phyloP scores from a whole-genome alignment of 2,888 invertebrate genomes.

The Drosophila tanythrix region DNA sequence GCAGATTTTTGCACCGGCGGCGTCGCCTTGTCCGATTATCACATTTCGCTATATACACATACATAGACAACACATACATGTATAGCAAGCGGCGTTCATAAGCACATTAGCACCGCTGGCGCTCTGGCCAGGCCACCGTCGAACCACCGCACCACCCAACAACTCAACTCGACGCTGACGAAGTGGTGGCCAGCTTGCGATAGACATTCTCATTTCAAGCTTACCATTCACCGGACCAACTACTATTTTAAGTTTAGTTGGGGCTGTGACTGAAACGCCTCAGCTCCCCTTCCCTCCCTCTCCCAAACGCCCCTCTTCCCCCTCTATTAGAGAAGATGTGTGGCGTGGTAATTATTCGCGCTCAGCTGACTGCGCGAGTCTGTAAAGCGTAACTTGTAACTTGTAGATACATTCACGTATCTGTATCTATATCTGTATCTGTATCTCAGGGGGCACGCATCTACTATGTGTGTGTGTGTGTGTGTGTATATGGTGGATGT shows the following conservation, averaged over 20 bases:
- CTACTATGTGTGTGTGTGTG: constrained; percentile 41
- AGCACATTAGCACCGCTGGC: constrained; percentile 78
- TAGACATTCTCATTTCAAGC: constrained; percentile 63
- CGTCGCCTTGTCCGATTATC: constrained; percentile 64
- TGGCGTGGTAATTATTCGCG: constrained; percentile 82
- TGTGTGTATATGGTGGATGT: constrained; percentile 44
- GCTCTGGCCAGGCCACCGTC: constrained; percentile 49
- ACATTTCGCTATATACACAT: constrained; percentile 57
- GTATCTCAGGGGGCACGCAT: constrained; percentile 63
- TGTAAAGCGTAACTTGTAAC: constrained; percentile 80
- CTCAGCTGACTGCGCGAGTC: constrained; percentile 80
- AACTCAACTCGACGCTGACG: constrained; percentile 6
- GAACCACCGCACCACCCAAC: constrained; percentile 31
- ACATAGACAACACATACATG: background rate
- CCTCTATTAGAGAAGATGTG: constrained; percentile 20
- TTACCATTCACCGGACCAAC: constrained; percentile 61
- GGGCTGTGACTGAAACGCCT: constrained; percentile 65
- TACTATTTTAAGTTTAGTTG: constrained; percentile 55
- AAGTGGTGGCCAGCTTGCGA: constrained; percentile 47
- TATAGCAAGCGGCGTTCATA: constrained; percentile 65
- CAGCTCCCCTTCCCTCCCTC: background rate
- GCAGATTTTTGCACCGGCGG: constrained; percentile 4
- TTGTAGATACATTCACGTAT: constrained; percentile 74
- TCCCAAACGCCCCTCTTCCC: background rate
- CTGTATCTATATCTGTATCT: constrained; percentile 65